A percentile compares a stretch with the other conserved stretches of the same genome.
Conservation (phyloP, 1,140 invertebrate species). For the Drosophila neocordata region DNA sequence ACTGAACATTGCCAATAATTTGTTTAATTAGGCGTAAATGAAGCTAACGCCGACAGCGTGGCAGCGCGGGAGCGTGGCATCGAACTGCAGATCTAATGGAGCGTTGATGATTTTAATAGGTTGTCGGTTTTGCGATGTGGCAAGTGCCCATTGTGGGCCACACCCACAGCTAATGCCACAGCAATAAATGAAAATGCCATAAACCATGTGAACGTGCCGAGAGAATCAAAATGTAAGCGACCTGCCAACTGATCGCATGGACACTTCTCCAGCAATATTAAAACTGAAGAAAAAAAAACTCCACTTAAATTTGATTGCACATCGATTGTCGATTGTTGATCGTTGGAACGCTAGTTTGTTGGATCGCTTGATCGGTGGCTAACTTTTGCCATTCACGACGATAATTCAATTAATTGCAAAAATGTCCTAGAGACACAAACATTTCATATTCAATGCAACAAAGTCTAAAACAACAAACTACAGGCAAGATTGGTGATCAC, state of each 20-base stretch:
- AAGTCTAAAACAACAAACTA: conserved; percentile 46
- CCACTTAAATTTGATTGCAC: conserved; percentile 63
- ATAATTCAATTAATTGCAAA: conserved; percentile 81
- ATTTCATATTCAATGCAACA: conserved; percentile 74
- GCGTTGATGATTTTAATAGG: conserved; percentile 76
- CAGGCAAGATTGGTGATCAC: background rate
- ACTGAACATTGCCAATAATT: conserved; percentile 60
- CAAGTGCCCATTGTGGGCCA: conserved; percentile 61
- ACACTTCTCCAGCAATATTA: conserved; percentile 19
- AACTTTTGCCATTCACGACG: conserved; percentile 79
- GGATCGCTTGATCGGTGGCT: conserved; percentile 21
- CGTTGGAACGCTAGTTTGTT: conserved; percentile 36
- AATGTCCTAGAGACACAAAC: conserved; percentile 74
- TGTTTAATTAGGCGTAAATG: conserved; percentile 80
- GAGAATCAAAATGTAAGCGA: conserved; percentile 34
- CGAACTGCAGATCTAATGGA: conserved; percentile 59
- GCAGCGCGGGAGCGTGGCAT: conserved; percentile 30
- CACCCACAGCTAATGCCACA: conserved; percentile 47
- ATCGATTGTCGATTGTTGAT: conserved; percentile 29
- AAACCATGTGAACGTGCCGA: conserved; percentile 34
- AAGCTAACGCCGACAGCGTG: conserved; percentile 48
- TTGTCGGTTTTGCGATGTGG: conserved; percentile 69
- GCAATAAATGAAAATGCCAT: conserved; percentile 37
- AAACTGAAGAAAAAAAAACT: background rate
- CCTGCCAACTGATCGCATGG: conserved; percentile 62